Evolutionary conservation across 1,140 invertebrate genomes (phyloP).

Genomic region (Ruditapes philippinarum): DNA sequence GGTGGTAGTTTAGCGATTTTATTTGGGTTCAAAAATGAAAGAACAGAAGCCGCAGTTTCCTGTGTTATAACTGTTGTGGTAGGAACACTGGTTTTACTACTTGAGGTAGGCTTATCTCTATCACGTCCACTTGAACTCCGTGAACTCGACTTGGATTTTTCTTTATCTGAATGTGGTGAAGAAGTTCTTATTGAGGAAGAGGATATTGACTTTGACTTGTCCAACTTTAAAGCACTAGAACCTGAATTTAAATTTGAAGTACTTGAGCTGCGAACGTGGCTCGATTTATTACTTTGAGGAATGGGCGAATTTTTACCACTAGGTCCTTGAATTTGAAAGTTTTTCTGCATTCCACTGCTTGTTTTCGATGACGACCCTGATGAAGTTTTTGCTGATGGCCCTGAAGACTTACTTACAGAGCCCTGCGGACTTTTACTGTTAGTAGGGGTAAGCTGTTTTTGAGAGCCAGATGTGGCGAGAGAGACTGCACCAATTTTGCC

Average conservation of each 20-base stretch:
- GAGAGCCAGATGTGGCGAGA: conserved; percentile 71
- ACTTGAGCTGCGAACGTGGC: conserved; percentile 55
- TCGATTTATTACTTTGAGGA: conserved; percentile 43
- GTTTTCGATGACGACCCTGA: conserved; percentile 39
- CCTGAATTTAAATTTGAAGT: background rate
- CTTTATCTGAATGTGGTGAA: conserved; percentile 68
- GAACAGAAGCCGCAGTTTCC: conserved; percentile 69
- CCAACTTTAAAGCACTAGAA: conserved; percentile 39
- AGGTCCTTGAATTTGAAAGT: conserved; percentile 58
- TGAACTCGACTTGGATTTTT: conserved; percentile 65
- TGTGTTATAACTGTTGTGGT: conserved; percentile 59
- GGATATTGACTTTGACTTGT: conserved; percentile 56
- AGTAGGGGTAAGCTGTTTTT: conserved; percentile 52
- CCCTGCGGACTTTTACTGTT: conserved; percentile 64
- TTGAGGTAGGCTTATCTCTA: conserved; percentile 70
- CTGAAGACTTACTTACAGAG: conserved; percentile 35
- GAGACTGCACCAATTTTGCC: conserved; percentile 75
- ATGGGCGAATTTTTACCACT: conserved; percentile 61
- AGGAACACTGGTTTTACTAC: conserved; percentile 68
- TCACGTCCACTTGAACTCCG: conserved; percentile 63
- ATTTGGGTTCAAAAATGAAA: conserved; percentile 80
- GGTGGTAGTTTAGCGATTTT: conserved; percentile 80
- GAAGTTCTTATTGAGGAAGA: conserved; percentile 56
- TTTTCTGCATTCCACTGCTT: conserved; percentile 51
- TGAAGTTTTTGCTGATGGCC: background rate